phyloP scores from a whole-genome alignment of 2,888 invertebrate genomes.

The Limulus polyphemus region DNA sequence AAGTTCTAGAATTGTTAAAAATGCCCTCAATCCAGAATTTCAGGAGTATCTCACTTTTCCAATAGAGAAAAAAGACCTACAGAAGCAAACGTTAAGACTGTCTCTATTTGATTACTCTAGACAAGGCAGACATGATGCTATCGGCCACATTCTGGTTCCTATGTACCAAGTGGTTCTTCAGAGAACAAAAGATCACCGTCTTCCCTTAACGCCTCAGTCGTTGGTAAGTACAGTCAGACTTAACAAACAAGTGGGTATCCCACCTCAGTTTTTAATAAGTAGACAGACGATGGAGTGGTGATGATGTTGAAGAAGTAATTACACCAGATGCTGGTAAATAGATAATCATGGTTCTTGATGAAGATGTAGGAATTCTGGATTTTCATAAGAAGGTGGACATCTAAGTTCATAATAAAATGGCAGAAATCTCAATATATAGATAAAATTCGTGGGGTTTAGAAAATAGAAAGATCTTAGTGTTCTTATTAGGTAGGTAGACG shows the following conservation, averaged over 20 bases:
- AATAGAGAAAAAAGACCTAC: conserved; percentile 25
- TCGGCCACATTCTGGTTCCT: conserved; percentile 32
- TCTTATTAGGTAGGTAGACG: too few species aligned
- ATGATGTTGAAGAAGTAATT: too few species aligned
- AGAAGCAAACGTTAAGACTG: conserved; percentile 25
- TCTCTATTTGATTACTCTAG: conserved; percentile 31
- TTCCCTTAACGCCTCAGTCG: conserved; percentile 16
- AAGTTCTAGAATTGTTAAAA: conserved; percentile 26
- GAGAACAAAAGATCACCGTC: conserved; percentile 3
- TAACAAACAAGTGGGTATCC: not conserved
- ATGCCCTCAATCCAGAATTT: conserved; percentile 28
- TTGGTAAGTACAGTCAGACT: conserved; percentile 6
- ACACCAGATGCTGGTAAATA: too few species aligned
- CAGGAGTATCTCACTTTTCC: conserved; percentile 31
- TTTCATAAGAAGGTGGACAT: too few species aligned
- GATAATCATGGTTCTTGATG: too few species aligned
- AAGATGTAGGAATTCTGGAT: too few species aligned
- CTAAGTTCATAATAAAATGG: too few species aligned
- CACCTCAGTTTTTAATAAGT: not conserved
- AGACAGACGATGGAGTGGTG: too few species aligned
- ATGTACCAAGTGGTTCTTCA: conserved; percentile 23
- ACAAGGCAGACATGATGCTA: conserved; percentile 32
- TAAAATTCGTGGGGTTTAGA: too few species aligned
- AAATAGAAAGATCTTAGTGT: too few species aligned
- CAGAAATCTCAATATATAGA: too few species aligned